phyloP scores from a whole-genome alignment of 2,797 vertebrate genomes.

The Sebastes taczanowskii region DNA sequence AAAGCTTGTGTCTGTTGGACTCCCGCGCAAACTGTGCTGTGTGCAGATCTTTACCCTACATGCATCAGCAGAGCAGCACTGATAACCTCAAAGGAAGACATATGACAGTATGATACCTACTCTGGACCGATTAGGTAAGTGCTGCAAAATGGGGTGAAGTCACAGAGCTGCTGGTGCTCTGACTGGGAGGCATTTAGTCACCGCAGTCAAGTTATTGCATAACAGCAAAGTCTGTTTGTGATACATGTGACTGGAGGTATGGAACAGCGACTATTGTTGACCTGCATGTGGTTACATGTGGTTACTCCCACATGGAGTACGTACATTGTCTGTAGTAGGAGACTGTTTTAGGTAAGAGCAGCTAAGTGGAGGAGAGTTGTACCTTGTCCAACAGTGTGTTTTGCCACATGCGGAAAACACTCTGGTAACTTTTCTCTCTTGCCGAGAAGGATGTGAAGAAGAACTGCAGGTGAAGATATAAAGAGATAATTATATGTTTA shows the following conservation, averaged over 20 bases:
- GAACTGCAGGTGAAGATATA: conserved; percentile 73
- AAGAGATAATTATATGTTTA: not conserved
- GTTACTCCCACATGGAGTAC: not conserved
- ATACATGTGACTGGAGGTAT: not conserved
- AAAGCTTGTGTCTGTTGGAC: not conserved
- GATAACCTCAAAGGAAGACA: conserved; percentile 37
- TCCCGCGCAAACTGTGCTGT: not conserved
- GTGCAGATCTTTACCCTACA: conserved; percentile 38
- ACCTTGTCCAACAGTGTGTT: conserved; percentile 92
- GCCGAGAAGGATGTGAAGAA: conserved; percentile 94
- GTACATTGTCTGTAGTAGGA: not conserved
- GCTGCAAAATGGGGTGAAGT: conserved; percentile 22
- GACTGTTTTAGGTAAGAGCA: not conserved
- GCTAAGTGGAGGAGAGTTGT: conserved; percentile 26
- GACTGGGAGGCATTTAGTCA: not conserved
- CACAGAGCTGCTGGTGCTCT: conserved; percentile 5
- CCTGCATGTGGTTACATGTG: not conserved
- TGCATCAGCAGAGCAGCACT: conserved; percentile 1
- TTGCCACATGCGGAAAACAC: conserved; percentile 94
- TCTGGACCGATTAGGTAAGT: conserved; percentile 56
- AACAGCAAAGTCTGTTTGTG: not conserved
- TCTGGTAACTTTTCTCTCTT: conserved; percentile 91
- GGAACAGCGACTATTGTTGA: not conserved
- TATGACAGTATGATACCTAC: conserved; percentile 11
- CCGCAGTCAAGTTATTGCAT: not conserved